Percentiles rank a stretch among this genome's conserved stretches.
These are phyloP conservation scores for Karalla daura DNA, from an alignment of 2,797 vertebrate genomes.

Conservation along the genomic window DNA sequence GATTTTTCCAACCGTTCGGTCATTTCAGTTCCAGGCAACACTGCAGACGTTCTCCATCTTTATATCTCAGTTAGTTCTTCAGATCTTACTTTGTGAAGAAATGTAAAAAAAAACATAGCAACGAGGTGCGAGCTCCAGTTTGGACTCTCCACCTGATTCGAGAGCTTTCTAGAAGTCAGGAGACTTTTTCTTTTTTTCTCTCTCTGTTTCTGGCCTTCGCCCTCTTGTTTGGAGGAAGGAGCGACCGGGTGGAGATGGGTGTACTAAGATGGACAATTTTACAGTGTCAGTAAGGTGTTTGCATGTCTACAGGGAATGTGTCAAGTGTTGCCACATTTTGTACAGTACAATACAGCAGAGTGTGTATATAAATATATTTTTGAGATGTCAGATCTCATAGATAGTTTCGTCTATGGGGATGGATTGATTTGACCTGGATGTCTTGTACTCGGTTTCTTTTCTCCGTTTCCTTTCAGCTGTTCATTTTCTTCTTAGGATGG, in stretches of 20 bases:
- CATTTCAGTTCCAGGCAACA: slow-evolving; percentile 30
- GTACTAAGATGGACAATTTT: slow-evolving; percentile 55
- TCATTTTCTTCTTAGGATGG: slow-evolving; percentile 73
- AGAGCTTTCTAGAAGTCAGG: slow-evolving; percentile 19
- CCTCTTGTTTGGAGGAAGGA: slow-evolving; percentile 18
- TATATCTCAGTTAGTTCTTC: slow-evolving; percentile 23
- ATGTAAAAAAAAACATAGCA: too few relatives aligned
- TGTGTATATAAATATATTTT: slow-evolving; percentile 89
- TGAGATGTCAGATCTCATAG: slow-evolving; percentile 82
- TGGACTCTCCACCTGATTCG: slow-evolving; percentile 14
- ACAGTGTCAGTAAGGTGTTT: slow-evolving; percentile 79
- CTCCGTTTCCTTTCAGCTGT: slow-evolving; percentile 69
- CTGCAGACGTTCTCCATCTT: slow-evolving; percentile 51
- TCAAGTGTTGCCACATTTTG: slow-evolving; percentile 79
- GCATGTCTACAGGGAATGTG: slow-evolving; percentile 81
- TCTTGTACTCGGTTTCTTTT: slow-evolving; percentile 60
- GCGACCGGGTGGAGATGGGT: slow-evolving; percentile 1
- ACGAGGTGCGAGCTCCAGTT: slow-evolving; percentile 1
- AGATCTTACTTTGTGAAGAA: neutral
- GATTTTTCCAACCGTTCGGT: slow-evolving; percentile 22
- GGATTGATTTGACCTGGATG: slow-evolving; percentile 73
- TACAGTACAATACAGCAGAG: slow-evolving; percentile 88
- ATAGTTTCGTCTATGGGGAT: slow-evolving; percentile 73
- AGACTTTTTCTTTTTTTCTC: neutral
- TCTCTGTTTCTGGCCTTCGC: slow-evolving; percentile 1